Evolutionary conservation across 2,797 vertebrate species (phyloP).

Genomic region (Lerista edwardsae): DNA sequence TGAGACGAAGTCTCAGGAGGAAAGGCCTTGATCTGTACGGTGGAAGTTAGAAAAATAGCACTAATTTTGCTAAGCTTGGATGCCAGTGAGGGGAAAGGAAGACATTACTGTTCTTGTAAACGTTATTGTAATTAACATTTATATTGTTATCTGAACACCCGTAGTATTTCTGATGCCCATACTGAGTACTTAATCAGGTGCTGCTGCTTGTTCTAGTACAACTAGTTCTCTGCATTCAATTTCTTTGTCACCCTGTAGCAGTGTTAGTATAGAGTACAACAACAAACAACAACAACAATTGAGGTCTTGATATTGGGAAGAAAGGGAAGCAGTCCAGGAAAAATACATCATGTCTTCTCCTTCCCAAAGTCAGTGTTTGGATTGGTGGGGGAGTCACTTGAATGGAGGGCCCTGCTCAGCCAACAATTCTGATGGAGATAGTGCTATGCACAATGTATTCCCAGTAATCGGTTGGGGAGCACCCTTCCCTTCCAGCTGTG

Average conservation of each 20-base stretch:
- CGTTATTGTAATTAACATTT: neutral
- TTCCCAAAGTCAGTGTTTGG: neutral
- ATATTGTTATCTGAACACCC: neutral
- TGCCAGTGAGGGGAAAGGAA: neutral
- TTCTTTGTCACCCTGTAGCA: neutral
- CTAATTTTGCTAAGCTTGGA: neutral
- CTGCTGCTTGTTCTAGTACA: neutral
- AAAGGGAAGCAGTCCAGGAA: neutral
- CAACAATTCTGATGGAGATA: neutral
- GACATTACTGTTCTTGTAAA: neutral
- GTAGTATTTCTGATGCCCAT: neutral
- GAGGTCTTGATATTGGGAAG: neutral
- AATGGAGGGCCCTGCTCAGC: neutral
- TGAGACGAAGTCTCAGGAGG: neutral
- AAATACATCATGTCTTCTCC: neutral
- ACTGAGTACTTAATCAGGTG: neutral
- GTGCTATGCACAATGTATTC: neutral
- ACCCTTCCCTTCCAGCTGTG: neutral
- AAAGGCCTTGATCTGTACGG: neutral
- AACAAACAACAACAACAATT: neutral
- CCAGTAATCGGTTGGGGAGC: neutral
- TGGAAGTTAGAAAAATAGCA: neutral
- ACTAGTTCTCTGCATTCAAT: neutral
- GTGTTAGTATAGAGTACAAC: neutral
- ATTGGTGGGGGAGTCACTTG: neutral